A percentile compares a stretch with the other conserved stretches of the same genome.
phyloP scores from a whole-genome alignment of 2,888 invertebrate genomes.

The Caenorhabditis plicata region DNA sequence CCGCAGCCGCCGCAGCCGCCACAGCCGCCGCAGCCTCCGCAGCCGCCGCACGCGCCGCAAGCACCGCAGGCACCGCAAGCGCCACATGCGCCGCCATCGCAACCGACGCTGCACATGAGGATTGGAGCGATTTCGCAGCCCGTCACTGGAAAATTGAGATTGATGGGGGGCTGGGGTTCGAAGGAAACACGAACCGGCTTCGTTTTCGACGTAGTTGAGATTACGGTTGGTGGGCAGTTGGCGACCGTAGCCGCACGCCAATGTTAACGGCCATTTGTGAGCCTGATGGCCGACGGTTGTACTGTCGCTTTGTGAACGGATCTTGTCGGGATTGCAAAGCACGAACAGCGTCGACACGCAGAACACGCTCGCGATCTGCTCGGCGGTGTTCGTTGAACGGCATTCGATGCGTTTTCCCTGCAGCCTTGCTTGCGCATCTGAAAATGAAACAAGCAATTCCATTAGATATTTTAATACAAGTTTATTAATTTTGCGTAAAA shows the following conservation, averaged over 20 bases:
- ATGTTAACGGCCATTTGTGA: slow-evolving; percentile 66
- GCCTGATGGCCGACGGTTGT: slow-evolving; percentile 62
- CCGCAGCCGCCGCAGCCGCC: slow-evolving; percentile 44
- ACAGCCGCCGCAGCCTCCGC: slow-evolving; percentile 61
- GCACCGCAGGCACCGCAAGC: slow-evolving; percentile 48
- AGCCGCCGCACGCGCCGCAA: slow-evolving; percentile 52
- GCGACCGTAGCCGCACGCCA: slow-evolving; percentile 68
- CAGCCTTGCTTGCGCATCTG: slow-evolving; percentile 65
- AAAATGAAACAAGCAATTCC: no score
- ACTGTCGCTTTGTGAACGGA: slow-evolving; percentile 53
- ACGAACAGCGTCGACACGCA: slow-evolving; percentile 69
- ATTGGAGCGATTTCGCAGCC: slow-evolving; percentile 45
- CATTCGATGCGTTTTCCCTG: slow-evolving; percentile 64
- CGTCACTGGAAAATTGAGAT: slow-evolving; percentile 9
- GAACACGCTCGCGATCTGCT: slow-evolving; percentile 68
- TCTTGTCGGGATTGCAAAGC: slow-evolving; percentile 69
- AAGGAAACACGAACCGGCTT: background rate
- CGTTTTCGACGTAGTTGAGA: slow-evolving; percentile 11
- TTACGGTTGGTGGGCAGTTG: slow-evolving; percentile 35
- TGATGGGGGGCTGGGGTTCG: no score
- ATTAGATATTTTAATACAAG: no score
- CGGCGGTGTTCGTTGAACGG: slow-evolving; percentile 66
- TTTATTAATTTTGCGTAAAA: no score
- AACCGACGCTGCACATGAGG: slow-evolving; percentile 48
- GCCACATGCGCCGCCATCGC: slow-evolving; percentile 46